These are phyloP conservation scores for Monarcha castaneiventris DNA, from an alignment of 2,113 vertebrate genomes.

Conservation along the genomic window DNA sequence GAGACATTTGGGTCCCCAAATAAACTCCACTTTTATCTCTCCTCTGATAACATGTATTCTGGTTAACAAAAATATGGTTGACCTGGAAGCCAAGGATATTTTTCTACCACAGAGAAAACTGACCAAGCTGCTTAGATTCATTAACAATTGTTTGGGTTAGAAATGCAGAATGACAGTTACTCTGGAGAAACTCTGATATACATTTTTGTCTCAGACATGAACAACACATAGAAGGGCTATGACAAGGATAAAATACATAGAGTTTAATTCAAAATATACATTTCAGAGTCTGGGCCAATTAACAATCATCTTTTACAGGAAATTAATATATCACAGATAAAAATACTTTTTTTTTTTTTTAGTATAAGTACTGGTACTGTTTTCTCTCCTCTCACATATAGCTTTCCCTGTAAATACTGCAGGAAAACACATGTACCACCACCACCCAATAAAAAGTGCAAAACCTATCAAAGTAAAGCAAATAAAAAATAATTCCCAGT, in stretches of 20 bases:
- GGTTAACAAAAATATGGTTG: neutral
- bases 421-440: neutral
- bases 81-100: neutral
- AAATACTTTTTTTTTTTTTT: neutral
- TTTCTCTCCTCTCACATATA: neutral
- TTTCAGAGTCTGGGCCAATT: neutral
- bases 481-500: neutral
- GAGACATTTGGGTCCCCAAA: neutral
- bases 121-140: neutral
- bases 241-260: rapidly evolving
- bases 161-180: neutral
- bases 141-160: neutral
- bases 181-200: neutral
- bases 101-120: neutral
- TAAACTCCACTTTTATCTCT: neutral
- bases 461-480: neutral
- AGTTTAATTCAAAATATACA: neutral
- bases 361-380: neutral
- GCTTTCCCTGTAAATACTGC: neutral
- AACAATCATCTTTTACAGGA: neutral
- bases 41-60: neutral
- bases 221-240: neutral
- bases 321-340: neutral
- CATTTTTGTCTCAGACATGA: neutral
- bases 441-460: neutral